Evolutionary conservation across 2,113 vertebrate species (phyloP).

Genomic region (Talpa occidentalis): DNA sequence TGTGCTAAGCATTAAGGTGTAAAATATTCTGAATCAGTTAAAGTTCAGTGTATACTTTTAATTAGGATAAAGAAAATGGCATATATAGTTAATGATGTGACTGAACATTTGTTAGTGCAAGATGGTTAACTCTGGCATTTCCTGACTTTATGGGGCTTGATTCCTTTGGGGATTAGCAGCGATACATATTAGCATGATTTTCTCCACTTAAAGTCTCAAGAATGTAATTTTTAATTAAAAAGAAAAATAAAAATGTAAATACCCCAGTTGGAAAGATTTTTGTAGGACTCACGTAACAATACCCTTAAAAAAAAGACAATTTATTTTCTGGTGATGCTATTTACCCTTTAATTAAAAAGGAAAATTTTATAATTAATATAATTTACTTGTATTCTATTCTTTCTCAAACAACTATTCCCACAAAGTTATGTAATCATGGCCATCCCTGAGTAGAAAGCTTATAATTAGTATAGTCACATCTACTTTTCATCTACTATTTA

Average conservation of each 20-base stretch:
- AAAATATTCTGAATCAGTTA: constrained; percentile 22
- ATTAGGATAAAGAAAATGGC: neutral
- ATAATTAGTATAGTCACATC: neutral
- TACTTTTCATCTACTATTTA: neutral
- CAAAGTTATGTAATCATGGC: neutral
- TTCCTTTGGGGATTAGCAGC: neutral
- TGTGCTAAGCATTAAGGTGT: neutral
- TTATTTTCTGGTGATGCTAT: neutral
- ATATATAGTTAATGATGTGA: constrained; percentile 13
- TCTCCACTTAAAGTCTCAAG: constrained; percentile 23
- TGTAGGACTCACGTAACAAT: neutral
- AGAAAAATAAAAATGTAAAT: constrained; percentile 51
- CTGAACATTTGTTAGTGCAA: constrained; percentile 34
- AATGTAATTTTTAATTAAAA: constrained; percentile 74
- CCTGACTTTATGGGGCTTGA: constrained; percentile 23
- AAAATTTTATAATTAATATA: neutral
- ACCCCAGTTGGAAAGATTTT: neutral
- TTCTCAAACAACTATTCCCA: neutral
- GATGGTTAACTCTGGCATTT: constrained; percentile 59
- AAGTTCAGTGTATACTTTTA: neutral
- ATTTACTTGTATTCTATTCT: neutral
- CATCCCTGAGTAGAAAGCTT: neutral
- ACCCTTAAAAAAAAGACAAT: neutral
- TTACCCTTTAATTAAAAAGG: neutral
- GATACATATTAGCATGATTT: neutral